Conservation (phyloP, 2,113 vertebrate genomes). For the Mionectes macconnelli region DNA sequence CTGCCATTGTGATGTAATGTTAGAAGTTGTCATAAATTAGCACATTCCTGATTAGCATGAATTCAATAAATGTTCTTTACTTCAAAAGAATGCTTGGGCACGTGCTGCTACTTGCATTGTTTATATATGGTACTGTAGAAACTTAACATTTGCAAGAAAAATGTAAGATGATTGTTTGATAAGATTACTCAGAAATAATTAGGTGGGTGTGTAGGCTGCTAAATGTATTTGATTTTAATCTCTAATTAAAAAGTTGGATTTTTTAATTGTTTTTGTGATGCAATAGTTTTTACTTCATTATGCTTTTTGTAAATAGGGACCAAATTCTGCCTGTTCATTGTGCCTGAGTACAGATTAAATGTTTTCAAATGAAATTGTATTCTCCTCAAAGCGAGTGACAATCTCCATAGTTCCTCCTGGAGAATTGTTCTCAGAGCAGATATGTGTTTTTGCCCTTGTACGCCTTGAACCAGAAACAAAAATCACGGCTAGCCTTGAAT, state of each 20-base stretch:
- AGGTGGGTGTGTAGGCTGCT: slow-evolving; percentile 58
- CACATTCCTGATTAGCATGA: slow-evolving; percentile 20
- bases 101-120: slow-evolving; percentile 55
- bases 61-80: slow-evolving; percentile 49
- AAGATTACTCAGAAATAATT: slow-evolving; percentile 69
- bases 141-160: slow-evolving; percentile 63
- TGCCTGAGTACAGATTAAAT: not conserved
- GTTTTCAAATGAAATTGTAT: not conserved
- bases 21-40: slow-evolving; percentile 37
- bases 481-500: not conserved
- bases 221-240: slow-evolving; percentile 72
- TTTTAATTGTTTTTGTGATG: slow-evolving; percentile 68
- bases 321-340: not conserved
- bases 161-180: slow-evolving; percentile 57
- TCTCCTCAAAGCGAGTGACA: not conserved
- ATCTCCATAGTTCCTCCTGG: not conserved
- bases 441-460: not conserved
- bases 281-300: slow-evolving; percentile 59
- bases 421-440: not conserved
- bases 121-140: slow-evolving; percentile 57
- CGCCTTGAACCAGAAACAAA: not conserved
- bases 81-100: slow-evolving; percentile 58
- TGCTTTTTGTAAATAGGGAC: slow-evolving; percentile 30
- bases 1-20: slow-evolving; percentile 18
- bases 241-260: slow-evolving; percentile 67